Base-by-base conservation (phyloP, 2,888 invertebrate genomes). In the Dolichomitus sp. region DNA sequence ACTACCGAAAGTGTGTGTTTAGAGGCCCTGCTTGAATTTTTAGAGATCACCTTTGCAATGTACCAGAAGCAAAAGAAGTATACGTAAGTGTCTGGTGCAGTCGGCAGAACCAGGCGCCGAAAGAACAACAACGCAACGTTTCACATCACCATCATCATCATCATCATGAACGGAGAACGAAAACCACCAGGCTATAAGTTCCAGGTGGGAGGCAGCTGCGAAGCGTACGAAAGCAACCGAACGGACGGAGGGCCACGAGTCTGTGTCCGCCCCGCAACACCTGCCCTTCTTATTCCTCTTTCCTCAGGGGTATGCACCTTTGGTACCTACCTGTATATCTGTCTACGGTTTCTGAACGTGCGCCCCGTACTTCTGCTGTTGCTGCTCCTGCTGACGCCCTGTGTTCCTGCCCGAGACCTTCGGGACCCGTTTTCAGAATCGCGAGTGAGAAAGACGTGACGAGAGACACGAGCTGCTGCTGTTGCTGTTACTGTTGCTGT, bases 191-290 rank as follows among this genome's bases (percentile, higher is more conserved):
- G 72, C 68, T 68, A 37, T 52, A 88, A 86, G 84, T 90, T 90
- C 93, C 93, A 93, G 93, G 92, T 93, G 93, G 93, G 93, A 93
- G 93, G 93, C 93, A 93, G 93, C 93, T 93, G 93, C 90, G 88
- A 92, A 87, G 89, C 93, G 92, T 88, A 85, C 87, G 87, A 80
- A 75, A 77, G 66, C 73, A 70, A 66, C 33, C 66, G 50, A 45
- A 65, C 57, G 63, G 42, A 65, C 45, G 48, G 79, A 79, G 72
- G 69, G 75, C 65, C 75, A 75, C 70, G 79, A 80, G 83, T 86
- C 88, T 88, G 84, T 83, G 82, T 72, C 80, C 75, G 82, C 82
- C 83, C 74, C 83, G 85, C 86, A 90, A 91, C 92, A 93, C 93
- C 93, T 93, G 93, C 91, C 89, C 90, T 87, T 87, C 89, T 86